phyloP scores from a whole-genome alignment of 1,140 invertebrate species.

The Drosophila repletoides region DNA sequence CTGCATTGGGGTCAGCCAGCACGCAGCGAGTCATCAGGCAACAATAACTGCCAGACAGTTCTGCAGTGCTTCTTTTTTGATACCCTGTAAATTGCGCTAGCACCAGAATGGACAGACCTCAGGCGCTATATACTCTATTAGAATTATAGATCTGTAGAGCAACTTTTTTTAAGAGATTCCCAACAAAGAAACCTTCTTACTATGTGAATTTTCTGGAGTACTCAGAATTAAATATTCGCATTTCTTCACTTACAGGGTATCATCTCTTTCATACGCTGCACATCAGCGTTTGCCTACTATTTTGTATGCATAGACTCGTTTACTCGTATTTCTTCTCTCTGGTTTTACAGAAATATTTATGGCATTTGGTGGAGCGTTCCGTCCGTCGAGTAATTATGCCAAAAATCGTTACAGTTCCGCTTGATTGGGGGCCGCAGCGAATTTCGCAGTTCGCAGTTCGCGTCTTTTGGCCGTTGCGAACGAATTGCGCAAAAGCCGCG shows the following conservation, averaged over 20 bases:
- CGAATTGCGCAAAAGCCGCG: conserved; percentile 19
- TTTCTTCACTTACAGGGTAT: too few relatives aligned
- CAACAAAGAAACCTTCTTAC: too few relatives aligned
- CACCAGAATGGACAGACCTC: too few relatives aligned
- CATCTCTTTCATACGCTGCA: too few relatives aligned
- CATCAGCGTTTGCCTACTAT: too few relatives aligned
- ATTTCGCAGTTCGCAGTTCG: conserved; percentile 28
- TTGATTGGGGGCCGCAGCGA: conserved; percentile 56
- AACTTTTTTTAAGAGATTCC: too few relatives aligned
- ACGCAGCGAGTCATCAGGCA: not conserved
- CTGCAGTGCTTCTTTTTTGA: not conserved
- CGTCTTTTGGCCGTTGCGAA: conserved; percentile 35
- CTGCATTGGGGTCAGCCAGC: conserved; percentile 20
- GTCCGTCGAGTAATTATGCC: conserved; percentile 27
- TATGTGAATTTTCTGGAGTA: too few relatives aligned
- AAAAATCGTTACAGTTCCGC: conserved; percentile 62
- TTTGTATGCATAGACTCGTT: too few relatives aligned
- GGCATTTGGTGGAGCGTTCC: conserved; percentile 20
- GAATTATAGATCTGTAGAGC: too few relatives aligned
- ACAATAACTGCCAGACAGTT: not conserved
- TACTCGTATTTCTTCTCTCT: too few relatives aligned
- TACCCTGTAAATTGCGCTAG: conserved; percentile 1
- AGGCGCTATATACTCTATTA: too few relatives aligned
- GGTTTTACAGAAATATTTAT: conserved; percentile 56
- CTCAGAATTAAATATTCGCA: too few relatives aligned